These are phyloP conservation scores for Saguinus imperator DNA, from an alignment of 2,113 vertebrate species.

Conservation along the genomic window DNA sequence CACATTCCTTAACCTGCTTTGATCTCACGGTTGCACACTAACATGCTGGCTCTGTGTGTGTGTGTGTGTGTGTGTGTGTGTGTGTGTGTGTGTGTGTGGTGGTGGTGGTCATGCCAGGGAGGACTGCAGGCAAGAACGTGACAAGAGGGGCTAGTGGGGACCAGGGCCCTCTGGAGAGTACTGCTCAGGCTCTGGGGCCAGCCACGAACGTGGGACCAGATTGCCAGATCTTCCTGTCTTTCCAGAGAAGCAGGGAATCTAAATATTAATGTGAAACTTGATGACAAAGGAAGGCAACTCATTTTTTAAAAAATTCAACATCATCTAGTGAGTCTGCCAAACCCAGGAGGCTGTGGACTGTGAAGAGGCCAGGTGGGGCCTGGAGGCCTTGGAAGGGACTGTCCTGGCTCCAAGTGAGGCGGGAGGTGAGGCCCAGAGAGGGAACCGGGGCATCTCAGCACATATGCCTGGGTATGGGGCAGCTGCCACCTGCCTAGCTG, in stretches of 20 bases:
- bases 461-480: accelerated
- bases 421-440: not conserved
- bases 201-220: not conserved
- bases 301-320: not conserved
- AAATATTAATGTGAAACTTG: not conserved
- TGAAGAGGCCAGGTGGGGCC: not conserved
- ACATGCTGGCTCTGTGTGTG: accelerated
- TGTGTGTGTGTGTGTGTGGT: not conserved
- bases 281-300: not conserved
- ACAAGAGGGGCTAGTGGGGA: not conserved
- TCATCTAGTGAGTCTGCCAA: not conserved
- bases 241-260: not conserved
- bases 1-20: not conserved
- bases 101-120: not conserved
- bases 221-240: not conserved
- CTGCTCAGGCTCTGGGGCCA: not conserved
- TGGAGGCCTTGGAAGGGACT: not conserved
- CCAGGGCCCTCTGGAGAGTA: not conserved
- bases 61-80: not conserved
- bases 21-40: not conserved
- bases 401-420: not conserved
- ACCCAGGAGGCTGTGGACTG: not conserved
- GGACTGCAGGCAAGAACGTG: not conserved
- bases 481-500: not conserved
- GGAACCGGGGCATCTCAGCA: not conserved